Evolutionary conservation across 1,140 invertebrate species (phyloP).

Genomic region (Bombus waltoni): DNA sequence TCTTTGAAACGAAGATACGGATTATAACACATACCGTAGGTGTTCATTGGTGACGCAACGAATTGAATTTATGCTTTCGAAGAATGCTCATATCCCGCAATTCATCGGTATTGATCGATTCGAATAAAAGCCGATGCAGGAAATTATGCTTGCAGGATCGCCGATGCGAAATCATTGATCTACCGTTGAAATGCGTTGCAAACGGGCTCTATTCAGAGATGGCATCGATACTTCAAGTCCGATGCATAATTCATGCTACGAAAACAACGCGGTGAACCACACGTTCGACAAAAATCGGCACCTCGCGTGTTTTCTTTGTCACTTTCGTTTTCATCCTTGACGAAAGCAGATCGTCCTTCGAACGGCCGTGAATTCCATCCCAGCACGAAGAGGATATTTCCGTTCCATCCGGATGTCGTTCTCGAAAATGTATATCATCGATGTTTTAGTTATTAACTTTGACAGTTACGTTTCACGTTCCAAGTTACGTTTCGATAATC

Average conservation of each 20-base stretch:
- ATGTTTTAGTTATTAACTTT: too few species aligned
- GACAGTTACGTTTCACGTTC: too few species aligned
- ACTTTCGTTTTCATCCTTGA: background rate
- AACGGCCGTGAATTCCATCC: background rate
- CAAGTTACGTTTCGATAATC: too few species aligned
- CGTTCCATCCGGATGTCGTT: background rate
- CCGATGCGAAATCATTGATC: constrained; percentile 48
- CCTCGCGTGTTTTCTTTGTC: background rate
- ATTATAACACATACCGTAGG: background rate
- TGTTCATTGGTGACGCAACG: background rate
- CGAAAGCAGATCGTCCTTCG: background rate
- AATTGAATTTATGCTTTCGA: background rate
- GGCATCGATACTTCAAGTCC: constrained; percentile 33
- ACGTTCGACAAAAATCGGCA: background rate
- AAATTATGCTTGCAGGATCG: constrained; percentile 28
- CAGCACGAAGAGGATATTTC: background rate
- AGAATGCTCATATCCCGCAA: background rate
- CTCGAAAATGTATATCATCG: too few species aligned
- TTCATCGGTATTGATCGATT: constrained; percentile 10
- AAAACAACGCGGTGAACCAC: constrained; percentile 3
- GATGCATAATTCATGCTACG: constrained; percentile 60
- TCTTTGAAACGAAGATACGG: background rate
- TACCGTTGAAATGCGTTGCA: constrained; percentile 7
- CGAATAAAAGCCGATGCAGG: constrained; percentile 8
- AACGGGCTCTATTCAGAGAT: constrained; percentile 25